Base-by-base conservation (phyloP, 2,888 invertebrate species). In the Andricus quercusramuli region DNA sequence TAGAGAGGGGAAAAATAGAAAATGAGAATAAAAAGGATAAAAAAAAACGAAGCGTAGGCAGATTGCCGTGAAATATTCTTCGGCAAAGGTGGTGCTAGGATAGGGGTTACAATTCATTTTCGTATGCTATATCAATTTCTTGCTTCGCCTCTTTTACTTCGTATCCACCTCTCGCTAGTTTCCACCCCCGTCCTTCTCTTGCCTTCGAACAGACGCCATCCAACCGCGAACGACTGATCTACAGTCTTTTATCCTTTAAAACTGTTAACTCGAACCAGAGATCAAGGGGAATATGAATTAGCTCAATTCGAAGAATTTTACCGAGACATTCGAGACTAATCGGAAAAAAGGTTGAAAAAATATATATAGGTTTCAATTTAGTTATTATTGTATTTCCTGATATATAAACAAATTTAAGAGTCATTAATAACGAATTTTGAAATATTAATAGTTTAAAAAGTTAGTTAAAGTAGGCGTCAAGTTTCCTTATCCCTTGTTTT, bases 121-220 rank as follows among this genome's bases (percentile, higher is more conserved):
- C 91, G 89, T 92, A 90, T 91, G 92, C 92, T 90, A 92, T 92
- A 92, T 93, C 92, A 93, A 92, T 93, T 93, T 92, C 92, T 92
- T 92, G 92, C 91, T 91, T 92, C 83, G 84, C 80, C 86, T 85
- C 84, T 83, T 83, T 84, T 83, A 80, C 85, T 82, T 81, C 83
- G 80, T 83, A 84, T 83, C 79, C 82, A 78, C 80, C 81, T 82
- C 80, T 85, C 82, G 82, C 82, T 82, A 83, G 15, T 51, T 51
- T 20, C 20, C 70, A 15, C 41, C 76, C 59, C 66, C 79, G 79
- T 74, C 51, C 67, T 78, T 74, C 84, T 86, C 79, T 79, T 80
- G 77, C 56, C 81, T 56, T 79, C 83, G 82, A 77, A 84, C 83
- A 82, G 74, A 84, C 83, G 82, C 83, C 82, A 83, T 79, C 83